Conservation (phyloP, 2,113 vertebrate species). For the Equus przewalskii region DNA sequence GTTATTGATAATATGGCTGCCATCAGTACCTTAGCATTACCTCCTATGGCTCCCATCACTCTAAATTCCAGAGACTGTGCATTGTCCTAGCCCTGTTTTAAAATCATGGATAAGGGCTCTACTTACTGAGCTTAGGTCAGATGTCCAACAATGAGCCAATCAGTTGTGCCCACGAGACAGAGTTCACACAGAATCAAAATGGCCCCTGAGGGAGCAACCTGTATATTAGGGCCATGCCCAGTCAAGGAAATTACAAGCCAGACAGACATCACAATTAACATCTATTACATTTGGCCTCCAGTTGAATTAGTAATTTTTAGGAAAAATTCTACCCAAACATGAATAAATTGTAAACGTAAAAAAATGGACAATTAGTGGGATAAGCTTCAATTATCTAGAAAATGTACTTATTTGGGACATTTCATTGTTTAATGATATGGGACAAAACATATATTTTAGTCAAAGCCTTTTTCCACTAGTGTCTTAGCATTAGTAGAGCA, state of each 20-base stretch:
- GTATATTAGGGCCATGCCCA: background rate
- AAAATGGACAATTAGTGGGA: background rate
- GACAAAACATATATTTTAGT: background rate
- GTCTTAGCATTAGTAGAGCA: background rate
- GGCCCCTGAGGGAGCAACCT: background rate
- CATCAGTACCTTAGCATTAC: background rate
- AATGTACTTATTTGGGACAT: background rate
- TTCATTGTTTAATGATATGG: slow-evolving; percentile 1
- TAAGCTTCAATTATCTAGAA: slow-evolving; percentile 10
- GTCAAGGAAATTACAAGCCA: background rate
- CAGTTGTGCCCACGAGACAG: background rate
- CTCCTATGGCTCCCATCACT: background rate
- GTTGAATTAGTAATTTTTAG: background rate
- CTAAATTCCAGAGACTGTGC: background rate
- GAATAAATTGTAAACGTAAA: background rate
- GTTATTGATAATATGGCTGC: background rate
- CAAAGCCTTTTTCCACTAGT: background rate
- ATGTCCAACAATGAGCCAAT: background rate
- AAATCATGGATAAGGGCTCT: background rate
- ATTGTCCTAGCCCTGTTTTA: background rate
- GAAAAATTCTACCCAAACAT: background rate
- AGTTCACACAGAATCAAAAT: background rate
- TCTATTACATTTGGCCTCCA: background rate
- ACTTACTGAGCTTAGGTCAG: background rate
- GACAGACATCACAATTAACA: background rate